Percentiles rank a stretch among this genome's conserved stretches.
Evolutionary conservation across 2,888 invertebrate species (phyloP).

Genomic region (Prosopocoilus inquinatus): DNA sequence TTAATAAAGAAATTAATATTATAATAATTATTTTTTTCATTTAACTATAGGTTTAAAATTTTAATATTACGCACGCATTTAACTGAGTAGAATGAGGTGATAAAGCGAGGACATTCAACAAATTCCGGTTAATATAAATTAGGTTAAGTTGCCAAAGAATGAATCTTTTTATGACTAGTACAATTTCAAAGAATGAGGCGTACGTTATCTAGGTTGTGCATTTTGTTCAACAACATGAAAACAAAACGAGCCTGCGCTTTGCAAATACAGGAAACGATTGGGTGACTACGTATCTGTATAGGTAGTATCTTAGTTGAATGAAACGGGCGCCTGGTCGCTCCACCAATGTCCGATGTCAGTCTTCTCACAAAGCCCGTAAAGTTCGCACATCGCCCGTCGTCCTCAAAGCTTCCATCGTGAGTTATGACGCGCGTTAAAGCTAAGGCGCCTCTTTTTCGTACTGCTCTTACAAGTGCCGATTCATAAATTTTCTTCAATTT

Average conservation of each 20-base stretch:
- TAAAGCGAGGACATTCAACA: too few species aligned
- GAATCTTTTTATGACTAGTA: too few species aligned
- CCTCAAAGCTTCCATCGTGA: slow-evolving; percentile 20
- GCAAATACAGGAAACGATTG: slow-evolving; percentile 35
- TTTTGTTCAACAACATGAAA: neutral
- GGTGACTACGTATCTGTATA: slow-evolving; percentile 36
- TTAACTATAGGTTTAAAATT: too few species aligned
- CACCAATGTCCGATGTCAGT: slow-evolving; percentile 36
- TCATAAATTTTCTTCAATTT: neutral
- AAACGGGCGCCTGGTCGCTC: slow-evolving; percentile 32
- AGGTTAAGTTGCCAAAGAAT: too few species aligned
- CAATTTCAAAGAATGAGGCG: too few species aligned
- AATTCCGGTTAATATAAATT: too few species aligned
- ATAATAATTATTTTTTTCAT: too few species aligned
- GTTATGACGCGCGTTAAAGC: slow-evolving; percentile 20
- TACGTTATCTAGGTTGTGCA: too few species aligned
- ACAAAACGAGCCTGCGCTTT: slow-evolving; percentile 31
- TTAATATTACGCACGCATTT: too few species aligned
- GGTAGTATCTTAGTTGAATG: slow-evolving; percentile 36
- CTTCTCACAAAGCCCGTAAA: slow-evolving; percentile 38
- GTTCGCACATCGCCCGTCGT: slow-evolving; percentile 23
- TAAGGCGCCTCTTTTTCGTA: slow-evolving; percentile 10
- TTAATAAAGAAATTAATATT: too few species aligned
- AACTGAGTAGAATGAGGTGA: too few species aligned
- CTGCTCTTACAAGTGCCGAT: neutral